Conservation (phyloP, 2,797 vertebrate genomes). For the Thripadectes ignobilis region DNA sequence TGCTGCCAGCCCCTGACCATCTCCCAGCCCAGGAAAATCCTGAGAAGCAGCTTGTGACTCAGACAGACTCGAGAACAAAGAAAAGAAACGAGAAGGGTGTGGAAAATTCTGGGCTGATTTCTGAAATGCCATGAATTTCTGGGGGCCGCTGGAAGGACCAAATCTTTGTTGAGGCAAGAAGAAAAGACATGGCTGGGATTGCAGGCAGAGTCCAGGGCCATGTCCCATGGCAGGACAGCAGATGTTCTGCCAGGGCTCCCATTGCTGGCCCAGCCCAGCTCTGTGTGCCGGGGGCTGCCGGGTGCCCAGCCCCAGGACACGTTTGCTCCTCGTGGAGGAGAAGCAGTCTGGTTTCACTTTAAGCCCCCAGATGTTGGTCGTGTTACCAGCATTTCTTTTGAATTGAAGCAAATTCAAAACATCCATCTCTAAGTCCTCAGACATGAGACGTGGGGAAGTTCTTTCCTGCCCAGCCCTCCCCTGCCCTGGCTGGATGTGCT, state of each 20-base stretch:
- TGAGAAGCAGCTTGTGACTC: rapidly evolving
- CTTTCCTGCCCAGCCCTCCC: not conserved
- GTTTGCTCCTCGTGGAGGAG: not conserved
- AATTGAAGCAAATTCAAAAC: not conserved
- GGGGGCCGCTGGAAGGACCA: not conserved
- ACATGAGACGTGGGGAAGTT: rapidly evolving
- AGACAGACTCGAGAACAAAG: not conserved
- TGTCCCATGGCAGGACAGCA: not conserved
- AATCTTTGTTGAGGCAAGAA: not conserved
- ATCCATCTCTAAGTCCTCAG: not conserved
- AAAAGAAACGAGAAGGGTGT: not conserved
- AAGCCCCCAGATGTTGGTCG: not conserved
- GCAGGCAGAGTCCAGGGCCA: not conserved
- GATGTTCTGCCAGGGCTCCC: rapidly evolving
- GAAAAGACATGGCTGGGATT: rapidly evolving
- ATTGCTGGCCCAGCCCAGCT: not conserved
- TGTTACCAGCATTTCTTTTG: not conserved
- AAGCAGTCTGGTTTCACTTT: not conserved
- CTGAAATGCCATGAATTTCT: not conserved
- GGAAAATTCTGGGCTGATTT: not conserved
- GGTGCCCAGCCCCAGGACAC: not conserved
- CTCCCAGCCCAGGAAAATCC: not conserved
- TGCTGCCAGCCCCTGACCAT: not conserved
- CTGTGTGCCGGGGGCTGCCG: not conserved
- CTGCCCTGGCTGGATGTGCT: not conserved